Evolutionary conservation across 2,888 invertebrate species (phyloP), one percentile per base, ranked within the genome.

Genomic region (Cantharis nigra): DNA sequence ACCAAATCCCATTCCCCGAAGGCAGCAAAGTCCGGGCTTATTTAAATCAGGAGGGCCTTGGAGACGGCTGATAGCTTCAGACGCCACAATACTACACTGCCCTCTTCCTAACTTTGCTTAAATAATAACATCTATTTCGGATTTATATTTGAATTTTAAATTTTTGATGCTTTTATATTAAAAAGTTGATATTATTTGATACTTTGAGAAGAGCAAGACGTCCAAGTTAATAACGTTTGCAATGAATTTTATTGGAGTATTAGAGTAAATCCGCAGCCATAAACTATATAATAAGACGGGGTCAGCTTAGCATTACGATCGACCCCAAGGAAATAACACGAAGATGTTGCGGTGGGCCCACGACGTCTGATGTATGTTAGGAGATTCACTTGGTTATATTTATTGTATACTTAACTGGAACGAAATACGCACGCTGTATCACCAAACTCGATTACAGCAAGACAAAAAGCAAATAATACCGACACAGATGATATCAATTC

Each of bases 331-430:
- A 87, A 87, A 87, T 87, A 86, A 86, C 85, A 84, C 83, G 84
- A 84, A 85, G 86, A 86, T 85, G 85, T 83, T 83, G 84, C 83
- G 83, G 85, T 82, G 81, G 77, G 80, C 82, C 83, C 84, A 84
- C 83, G 86, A 86, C 86, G 84, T 83, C 85, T 86, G 86, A 86
- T 86, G 85, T 86, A 86, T 87, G 86, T 86, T 85, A 83, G 85
- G 86, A 85, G 85, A 82, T 84, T 84, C 84, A 87, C 87, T 87
- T 85, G 85, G 85, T 83, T 87, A 88, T 88, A 88, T 88, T 88
- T 88, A 88, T 88, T 87, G 86, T 87, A 87, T 88, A 87, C 88
- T 88, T 88, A 87, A 86, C 85, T 85, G 87, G 86, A 87, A 87
- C 87, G 86, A 86, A 85, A 86, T 85, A 84, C 83, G 83, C 80